These are phyloP conservation scores for Meriones unguiculatus DNA, from an alignment of 2,113 vertebrate genomes.

Conservation along the genomic window DNA sequence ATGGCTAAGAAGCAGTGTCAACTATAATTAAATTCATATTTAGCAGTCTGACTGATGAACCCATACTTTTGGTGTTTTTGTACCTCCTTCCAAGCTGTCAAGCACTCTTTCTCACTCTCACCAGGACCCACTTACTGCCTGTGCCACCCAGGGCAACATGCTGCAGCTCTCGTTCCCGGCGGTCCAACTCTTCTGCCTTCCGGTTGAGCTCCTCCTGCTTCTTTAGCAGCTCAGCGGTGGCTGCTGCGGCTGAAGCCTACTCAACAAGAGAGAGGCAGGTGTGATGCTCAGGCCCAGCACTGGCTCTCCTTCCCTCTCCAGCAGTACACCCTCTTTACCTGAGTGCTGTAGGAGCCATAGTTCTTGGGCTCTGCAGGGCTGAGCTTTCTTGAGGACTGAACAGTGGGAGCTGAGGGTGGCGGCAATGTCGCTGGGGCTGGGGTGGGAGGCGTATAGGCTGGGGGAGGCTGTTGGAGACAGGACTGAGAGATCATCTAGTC, in stretches of 20 bases:
- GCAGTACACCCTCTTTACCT: conserved; percentile 84
- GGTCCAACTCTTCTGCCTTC: conserved; percentile 95
- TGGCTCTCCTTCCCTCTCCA: fast-evolving
- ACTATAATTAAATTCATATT: not conserved
- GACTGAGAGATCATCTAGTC: not conserved
- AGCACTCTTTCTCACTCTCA: not conserved
- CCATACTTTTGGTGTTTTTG: not conserved
- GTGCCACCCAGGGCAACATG: conserved; percentile 89
- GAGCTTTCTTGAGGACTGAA: conserved; percentile 86
- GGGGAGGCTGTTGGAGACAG: conserved; percentile 84
- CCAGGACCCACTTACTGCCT: conserved; percentile 84
- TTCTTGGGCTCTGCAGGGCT: conserved; percentile 94
- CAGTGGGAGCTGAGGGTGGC: conserved; percentile 75
- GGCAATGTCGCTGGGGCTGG: conserved; percentile 74
- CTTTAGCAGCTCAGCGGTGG: conserved; percentile 93
- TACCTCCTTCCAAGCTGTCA: not conserved
- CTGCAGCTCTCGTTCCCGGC: conserved; percentile 92
- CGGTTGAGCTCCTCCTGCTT: conserved; percentile 97
- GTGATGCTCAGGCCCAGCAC: not conserved
- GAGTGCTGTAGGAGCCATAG: conserved; percentile 95
- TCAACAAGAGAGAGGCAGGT: not conserved
- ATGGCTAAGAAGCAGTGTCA: not conserved
- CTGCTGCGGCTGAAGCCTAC: conserved; percentile 86
- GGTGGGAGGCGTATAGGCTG: conserved; percentile 86
- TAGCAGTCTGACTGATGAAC: not conserved